Conservation (phyloP, 2,888 invertebrate species). For the Lacanobia oleracea region DNA sequence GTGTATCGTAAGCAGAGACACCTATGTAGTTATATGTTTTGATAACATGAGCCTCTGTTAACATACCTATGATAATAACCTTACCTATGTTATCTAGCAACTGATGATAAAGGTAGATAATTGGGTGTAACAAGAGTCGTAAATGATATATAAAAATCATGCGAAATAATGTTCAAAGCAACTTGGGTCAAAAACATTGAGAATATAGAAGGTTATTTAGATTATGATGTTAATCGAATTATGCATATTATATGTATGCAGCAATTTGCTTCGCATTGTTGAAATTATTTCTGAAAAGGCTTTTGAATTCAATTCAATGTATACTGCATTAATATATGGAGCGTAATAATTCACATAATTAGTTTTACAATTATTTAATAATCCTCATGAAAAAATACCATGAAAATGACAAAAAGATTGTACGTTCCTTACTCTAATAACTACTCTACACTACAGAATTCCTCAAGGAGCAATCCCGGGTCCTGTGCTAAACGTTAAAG, state of each 20-base stretch:
- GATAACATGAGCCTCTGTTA: constrained; percentile 63
- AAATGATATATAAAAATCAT: constrained; percentile 7
- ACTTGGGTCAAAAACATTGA: not conserved
- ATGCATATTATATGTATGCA: not conserved
- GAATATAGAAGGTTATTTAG: no score
- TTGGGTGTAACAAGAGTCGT: constrained; percentile 54
- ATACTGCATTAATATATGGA: not conserved
- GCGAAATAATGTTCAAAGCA: not conserved
- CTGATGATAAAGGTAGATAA: constrained; percentile 60
- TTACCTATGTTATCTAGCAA: constrained; percentile 59
- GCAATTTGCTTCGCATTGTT: not conserved
- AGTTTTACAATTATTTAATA: not conserved
- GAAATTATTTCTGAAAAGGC: not conserved
- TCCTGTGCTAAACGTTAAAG: not conserved
- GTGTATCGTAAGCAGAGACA: constrained; percentile 25
- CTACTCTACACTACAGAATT: not conserved
- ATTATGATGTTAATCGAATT: not conserved
- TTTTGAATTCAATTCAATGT: not conserved
- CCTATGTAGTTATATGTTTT: constrained; percentile 53
- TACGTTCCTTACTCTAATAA: not conserved
- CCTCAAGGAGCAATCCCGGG: constrained; percentile 27
- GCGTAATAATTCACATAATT: not conserved
- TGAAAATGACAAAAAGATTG: not conserved
- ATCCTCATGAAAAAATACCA: not conserved
- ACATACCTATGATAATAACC: constrained; percentile 62